phyloP scores from a whole-genome alignment of 2,888 invertebrate genomes.

The Limnephilus rhombicus region DNA sequence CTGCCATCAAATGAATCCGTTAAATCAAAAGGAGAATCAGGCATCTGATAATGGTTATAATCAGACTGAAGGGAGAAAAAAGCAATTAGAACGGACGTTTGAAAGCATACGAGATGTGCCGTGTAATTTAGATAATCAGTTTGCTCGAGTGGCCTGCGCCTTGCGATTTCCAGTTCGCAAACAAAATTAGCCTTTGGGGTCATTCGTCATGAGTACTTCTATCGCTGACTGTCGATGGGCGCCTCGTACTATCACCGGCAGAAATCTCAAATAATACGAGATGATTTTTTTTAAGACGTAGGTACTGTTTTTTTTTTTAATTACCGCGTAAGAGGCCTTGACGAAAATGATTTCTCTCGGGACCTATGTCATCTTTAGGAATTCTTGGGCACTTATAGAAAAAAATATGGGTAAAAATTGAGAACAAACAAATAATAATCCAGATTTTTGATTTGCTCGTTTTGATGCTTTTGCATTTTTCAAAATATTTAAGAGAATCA shows the following conservation, averaged over 20 bases:
- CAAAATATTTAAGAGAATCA: no score
- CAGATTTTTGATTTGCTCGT: no score
- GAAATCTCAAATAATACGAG: not conserved
- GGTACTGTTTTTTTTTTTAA: no score
- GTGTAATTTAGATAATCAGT: not conserved
- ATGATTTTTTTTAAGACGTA: not conserved
- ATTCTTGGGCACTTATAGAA: no score
- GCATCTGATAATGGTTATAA: not conserved
- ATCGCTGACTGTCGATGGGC: constrained; percentile 30
- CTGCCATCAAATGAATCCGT: not conserved
- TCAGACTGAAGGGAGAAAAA: not conserved
- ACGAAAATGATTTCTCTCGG: no score
- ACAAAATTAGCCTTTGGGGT: constrained; percentile 64
- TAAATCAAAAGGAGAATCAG: not conserved
- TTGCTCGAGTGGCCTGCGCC: not conserved
- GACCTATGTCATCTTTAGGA: no score
- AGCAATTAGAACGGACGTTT: not conserved
- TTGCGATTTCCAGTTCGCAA: constrained; percentile 47
- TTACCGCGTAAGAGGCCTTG: no score
- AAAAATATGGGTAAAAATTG: no score
- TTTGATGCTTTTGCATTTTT: no score
- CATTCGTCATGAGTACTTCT: constrained; percentile 53
- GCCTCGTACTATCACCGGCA: not conserved
- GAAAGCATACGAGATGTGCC: not conserved
- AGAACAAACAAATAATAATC: no score